A percentile compares a stretch with the other conserved stretches of the same genome.
Conservation (phyloP, 2,888 invertebrate species). For the Cremastinae sp. region DNA sequence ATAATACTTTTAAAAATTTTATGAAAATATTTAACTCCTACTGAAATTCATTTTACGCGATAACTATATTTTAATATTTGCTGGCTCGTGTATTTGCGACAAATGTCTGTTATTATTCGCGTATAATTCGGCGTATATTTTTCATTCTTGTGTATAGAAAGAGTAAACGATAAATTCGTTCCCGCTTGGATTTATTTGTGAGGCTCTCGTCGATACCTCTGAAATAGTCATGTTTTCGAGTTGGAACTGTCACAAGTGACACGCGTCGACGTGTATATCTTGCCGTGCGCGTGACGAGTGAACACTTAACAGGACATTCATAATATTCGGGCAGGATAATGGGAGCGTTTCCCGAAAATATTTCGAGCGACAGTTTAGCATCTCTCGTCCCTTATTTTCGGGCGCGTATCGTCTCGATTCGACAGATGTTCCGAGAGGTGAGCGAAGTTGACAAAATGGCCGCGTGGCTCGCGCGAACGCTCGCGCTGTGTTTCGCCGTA, state of each 20-base stretch:
- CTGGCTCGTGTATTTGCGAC: neutral
- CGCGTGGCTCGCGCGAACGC: slow-evolving; percentile 45
- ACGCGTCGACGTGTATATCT: slow-evolving; percentile 62
- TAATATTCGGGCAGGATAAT: slow-evolving; percentile 59
- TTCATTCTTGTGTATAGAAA: neutral
- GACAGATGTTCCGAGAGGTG: slow-evolving; percentile 69
- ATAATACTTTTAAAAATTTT: too few species aligned
- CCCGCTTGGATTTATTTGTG: neutral
- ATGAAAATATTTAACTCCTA: too few species aligned
- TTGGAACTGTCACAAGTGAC: slow-evolving; percentile 22
- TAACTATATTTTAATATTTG: neutral
- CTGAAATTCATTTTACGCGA: too few species aligned
- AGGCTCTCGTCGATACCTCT: slow-evolving; percentile 1
- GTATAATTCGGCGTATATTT: too few species aligned
- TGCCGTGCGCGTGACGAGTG: slow-evolving; percentile 60
- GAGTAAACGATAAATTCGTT: neutral
- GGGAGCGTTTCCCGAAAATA: slow-evolving; percentile 43
- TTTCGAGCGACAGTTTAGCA: slow-evolving; percentile 48
- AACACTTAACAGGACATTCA: slow-evolving; percentile 69
- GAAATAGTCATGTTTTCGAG: slow-evolving; percentile 30
- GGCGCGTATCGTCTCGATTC: slow-evolving; percentile 43
- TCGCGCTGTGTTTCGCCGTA: slow-evolving; percentile 37
- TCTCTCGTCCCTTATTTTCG: slow-evolving; percentile 34
- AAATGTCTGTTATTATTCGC: neutral
- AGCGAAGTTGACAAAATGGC: slow-evolving; percentile 71